Evolutionary conservation across 2,113 vertebrate genomes (phyloP).

Genomic region (Theristicus caerulescens): DNA sequence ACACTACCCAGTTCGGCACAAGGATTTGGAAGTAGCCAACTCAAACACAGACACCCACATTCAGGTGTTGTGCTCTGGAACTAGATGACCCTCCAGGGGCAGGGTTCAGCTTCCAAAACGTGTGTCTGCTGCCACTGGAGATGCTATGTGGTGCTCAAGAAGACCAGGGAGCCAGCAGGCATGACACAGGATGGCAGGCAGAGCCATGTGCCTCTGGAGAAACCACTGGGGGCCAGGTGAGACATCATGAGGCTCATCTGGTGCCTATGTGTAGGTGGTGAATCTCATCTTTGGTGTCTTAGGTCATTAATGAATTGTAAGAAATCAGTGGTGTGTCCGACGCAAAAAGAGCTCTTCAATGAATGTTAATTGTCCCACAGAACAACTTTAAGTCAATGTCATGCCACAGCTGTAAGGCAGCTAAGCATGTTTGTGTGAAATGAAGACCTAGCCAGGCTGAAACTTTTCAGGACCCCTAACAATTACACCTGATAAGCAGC

Average conservation of each 20-base stretch:
- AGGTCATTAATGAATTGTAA: not conserved
- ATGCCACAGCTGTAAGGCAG: not conserved
- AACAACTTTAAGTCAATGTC: not conserved
- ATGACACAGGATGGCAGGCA: not conserved
- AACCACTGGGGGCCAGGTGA: not conserved
- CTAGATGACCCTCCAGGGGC: not conserved
- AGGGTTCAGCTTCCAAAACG: not conserved
- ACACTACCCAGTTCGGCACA: not conserved
- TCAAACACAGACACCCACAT: not conserved
- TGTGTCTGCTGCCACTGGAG: not conserved
- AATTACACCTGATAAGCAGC: not conserved
- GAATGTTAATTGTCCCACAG: not conserved
- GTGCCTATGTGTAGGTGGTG: not conserved
- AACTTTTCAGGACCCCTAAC: not conserved
- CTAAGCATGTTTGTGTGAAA: not conserved
- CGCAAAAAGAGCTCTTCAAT: not conserved
- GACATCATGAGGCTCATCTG: not conserved
- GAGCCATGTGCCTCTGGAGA: not conserved
- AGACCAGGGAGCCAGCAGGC: not conserved
- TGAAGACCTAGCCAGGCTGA: not conserved
- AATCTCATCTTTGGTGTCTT: not conserved
- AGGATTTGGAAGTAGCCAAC: not conserved
- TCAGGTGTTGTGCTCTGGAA: not conserved
- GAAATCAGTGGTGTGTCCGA: not conserved
- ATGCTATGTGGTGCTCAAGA: not conserved